Evolutionary conservation across 2,113 vertebrate genomes (phyloP), one percentile per base, ranked within the genome.

Genomic region (Chloropsis hardwickii): DNA sequence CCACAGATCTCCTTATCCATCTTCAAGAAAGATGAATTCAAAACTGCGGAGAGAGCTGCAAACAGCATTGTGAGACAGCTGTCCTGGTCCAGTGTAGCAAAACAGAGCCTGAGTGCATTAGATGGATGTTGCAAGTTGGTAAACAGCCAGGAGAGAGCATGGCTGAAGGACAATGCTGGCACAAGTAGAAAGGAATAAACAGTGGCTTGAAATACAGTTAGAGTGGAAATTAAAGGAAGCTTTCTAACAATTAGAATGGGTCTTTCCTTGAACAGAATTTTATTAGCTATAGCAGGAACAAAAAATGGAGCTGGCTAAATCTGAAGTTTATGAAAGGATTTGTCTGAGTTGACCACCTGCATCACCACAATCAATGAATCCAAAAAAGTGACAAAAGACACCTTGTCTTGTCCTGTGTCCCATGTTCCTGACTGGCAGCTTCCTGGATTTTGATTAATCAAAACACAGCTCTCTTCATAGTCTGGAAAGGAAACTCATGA

Each of bases 141-240:
- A 17, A 54, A 28, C 24, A 74, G 88, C 96, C 95, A 96, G 77
- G 60, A 86, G 56, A 89, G 73, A 92, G 29, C 71, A 93, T 62
- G 88, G 88, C 64, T 86, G 42, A 81, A 83, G 71, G 82, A 94
- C 95, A 95, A 81, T 93, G 76, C 91, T 96, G 95, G 96, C 94
- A 89, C n/a, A 69, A 94, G 65, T 84, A 91, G 81, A 95, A 95
- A 92, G 84, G 86, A 89, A 67, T 67, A 89, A 85, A 79, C 44
- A 78, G 67, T 54, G 81, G 12, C 65, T 91, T 81, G 56, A 91
- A 94, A 89, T 92, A 65, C 53, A 67, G 71, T 92, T 81, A 84
- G 44, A 74, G 54, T 92, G 48, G 81, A 94, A 92, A 94, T 92
- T 95, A 87, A 95, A 91, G 91, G 91, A 89, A 92, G 61, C 73